phyloP scores from a whole-genome alignment of 2,113 vertebrate genomes.

The Cinclus cinclus region DNA sequence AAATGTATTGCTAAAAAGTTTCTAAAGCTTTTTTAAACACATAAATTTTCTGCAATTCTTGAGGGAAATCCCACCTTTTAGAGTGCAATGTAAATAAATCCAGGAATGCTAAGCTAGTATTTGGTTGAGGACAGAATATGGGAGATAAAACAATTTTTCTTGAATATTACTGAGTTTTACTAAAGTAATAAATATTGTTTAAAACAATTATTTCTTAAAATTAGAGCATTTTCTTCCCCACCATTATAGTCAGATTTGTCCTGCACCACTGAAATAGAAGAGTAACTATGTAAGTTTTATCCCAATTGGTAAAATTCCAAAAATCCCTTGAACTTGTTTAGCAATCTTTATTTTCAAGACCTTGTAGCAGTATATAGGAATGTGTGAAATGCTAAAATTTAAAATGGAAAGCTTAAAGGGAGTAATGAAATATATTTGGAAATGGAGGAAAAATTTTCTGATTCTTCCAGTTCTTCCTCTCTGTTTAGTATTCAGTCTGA shows the following conservation, averaged over 20 bases:
- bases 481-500: neutral
- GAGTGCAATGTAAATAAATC: neutral
- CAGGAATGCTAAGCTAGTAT: neutral
- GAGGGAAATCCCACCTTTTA: rapidly evolving
- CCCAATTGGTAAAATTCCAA: neutral
- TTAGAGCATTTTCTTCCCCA: neutral
- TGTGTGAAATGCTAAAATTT: neutral
- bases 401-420: neutral
- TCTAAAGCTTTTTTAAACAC: neutral
- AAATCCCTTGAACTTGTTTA: neutral
- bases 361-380: neutral
- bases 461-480: neutral
- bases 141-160: neutral
- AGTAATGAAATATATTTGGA: neutral
- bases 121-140: neutral
- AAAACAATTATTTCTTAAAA: neutral
- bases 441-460: neutral
- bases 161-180: neutral
- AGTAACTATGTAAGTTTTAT: neutral
- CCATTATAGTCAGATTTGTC: neutral
- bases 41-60: neutral
- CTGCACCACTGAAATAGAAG: neutral
- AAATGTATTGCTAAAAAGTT: neutral
- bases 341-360: neutral
- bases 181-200: neutral